Evolutionary conservation across 2,797 vertebrate genomes (phyloP), one percentile per base, ranked within the genome.

Genomic region (Danio choprae): DNA sequence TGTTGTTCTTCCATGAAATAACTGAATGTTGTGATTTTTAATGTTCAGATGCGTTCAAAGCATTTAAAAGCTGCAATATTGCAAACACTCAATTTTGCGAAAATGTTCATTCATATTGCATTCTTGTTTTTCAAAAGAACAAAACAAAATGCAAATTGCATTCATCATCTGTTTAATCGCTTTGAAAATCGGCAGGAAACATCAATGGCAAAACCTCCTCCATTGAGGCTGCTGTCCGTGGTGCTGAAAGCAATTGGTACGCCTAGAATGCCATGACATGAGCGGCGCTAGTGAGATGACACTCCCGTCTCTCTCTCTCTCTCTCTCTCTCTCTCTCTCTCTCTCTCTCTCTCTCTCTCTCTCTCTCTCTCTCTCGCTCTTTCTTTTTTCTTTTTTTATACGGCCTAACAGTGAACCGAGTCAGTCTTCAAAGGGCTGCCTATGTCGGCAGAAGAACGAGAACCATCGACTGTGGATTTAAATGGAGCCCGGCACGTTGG

Each of bases 401-500:
- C 77, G 87, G 82, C 78, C 84, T 77, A 75, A 83, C 81, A 81
- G 56, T 73, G 74, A 89, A 88, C 85, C 82, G 86, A 88, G 82
- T 77, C 88, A 77, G 83, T 87, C 91, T 90, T 93, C 90, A 91
- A 93, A 92, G 90, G 50, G 87, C 82, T 87, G 84, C 86, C 85
- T 86, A 71, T 88, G 80, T 82, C 79, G 72, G 77, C 87, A 81
- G 82, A 88, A 84, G 83, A 83, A 77, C 85, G 84, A 84, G 77
- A 82, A 84, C 83, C 88, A 89, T 85, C 87, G 90, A 87, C 88
- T 88, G 88, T 89, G 91, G 89, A 90, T 94, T 94, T 91, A 90
- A 94, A 93, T 91, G 91, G 93, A 89, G 90, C 90, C 90, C 89
- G 90, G 84, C 90, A 89, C 79, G 83, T 90, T 93, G 91, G 91